Base-by-base conservation (phyloP, 2,888 invertebrate species). In the Oscheius sp. region DNA sequence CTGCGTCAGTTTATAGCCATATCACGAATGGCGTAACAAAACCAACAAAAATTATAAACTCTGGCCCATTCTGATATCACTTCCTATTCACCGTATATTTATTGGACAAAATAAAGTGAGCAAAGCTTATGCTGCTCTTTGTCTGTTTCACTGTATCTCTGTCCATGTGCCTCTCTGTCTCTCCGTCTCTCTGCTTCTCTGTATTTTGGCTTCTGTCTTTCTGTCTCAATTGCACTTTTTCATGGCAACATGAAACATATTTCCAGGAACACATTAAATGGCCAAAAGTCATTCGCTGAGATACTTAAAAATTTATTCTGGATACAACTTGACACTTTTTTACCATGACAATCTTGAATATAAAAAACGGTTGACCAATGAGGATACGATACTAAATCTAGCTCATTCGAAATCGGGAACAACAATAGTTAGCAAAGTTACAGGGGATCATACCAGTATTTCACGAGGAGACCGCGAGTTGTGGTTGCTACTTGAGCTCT, bases 381-480 rank as follows among this genome's bases (percentile, higher is more conserved):
- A 53, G n/a, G 29, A 53, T 53, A 53, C 29, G 53, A 53, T 29
- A 3, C 13, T 21, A 53, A 53, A 53, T 53, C 58, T 33, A 33
- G 11, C 32, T 33, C 32, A 58, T 11, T 21, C 29, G 11, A 58
- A 29, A 33, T 58, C 3, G 53, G 53, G 21, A 53, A 3, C n/a
- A 53, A 7, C 3, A 53, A 53, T n/a, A 21, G 5, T 7, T 4
- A 53, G n/a, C 10, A 53, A 3, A 21, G 21, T 21, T 21, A 21
- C 21, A 21, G 53, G n/a, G n/a, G n/a, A 29, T 63, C 21, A 37
- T 70, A 70, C 55, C 55, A 55, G 70, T 70, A 57, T 13, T 42
- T 35, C 9, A 37, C 53, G 55, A 37, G 55, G 58, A 55, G 58
- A 51, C 10, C n/a, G 37, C 35, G 11, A 60, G 32, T 33, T 29